Base-by-base conservation (phyloP, 2,797 vertebrate species). In the Myoxocephalus aenaeus region DNA sequence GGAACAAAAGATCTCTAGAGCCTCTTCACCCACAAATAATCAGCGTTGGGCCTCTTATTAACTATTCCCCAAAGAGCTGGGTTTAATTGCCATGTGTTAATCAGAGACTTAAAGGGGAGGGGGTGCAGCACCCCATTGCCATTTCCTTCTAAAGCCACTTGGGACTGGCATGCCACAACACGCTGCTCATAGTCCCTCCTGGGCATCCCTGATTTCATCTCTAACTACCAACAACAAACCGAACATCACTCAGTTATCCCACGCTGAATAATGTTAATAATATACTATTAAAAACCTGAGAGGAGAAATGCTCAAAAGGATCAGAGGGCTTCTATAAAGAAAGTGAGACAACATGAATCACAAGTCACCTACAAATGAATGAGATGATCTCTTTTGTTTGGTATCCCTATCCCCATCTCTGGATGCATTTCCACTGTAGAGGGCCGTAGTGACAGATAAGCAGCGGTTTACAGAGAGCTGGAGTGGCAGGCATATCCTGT, bases 51-150 rank as follows among this genome's bases (percentile, higher is more conserved):
- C 72, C 70, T 87, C 80, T 84, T 89, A 89, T 92, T 92, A 90
- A 90, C 88, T 81, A 86, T 80, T 80, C 92, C 89, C 92, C 48
- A 76, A 92, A 87, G 92, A 92, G 78, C 77, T 74, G 73, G 90
- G 86, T 86, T 92, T 94, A 94, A 95, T 95, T 94, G 92, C 85
- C 80, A 93, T 90, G 92, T 94, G 94, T 94, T 95, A 94, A 95
- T 96, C 94, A 92, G 87, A 92, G 86, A 91, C 89, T 86, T 87
- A 77, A 70, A 84, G 82, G 67, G 85, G 90, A 88, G 86, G 91
- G 80, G 69, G 83, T 83, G 73, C 25, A 81, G 77, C 70, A 83
- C 79, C 82, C 84, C 74, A 81, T 32, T 84, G 87, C 77, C 80
- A 90, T 86, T 94, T 92, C 81, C 78, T 82, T 83, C 70, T 88